Base-by-base conservation (phyloP, 2,113 vertebrate species). In the Morone chrysops region DNA sequence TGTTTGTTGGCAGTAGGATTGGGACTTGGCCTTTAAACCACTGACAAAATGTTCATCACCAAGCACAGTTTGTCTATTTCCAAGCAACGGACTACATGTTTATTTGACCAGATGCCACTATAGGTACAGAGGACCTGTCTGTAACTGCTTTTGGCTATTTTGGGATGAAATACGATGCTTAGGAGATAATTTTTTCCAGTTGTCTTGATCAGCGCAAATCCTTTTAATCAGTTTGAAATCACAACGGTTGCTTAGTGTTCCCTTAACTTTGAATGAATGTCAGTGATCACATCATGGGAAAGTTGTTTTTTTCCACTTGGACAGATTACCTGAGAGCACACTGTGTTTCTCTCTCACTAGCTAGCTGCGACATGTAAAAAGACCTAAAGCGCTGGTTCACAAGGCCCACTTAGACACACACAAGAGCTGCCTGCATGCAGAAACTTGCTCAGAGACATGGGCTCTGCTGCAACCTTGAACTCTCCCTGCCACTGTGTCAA, bases 401-500 rank as follows among this genome's bases (percentile, higher is more conserved):
- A 83, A 78, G 65, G 82, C 84, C 82, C 80, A 70, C 51, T 68
- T 48, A 84, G 70, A 77, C 72, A 72, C 73, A 86, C 75, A 75
- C 43, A 68, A 63, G 66, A 87, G 68, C 77, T 54, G 70, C 51
- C 76, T 80, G 75, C 92, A 75, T 90, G 93, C 87, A 90, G 72
- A 74, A 87, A 94, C 94, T 87, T 86, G 93, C 87, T 53, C 59
- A 31, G 51, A 83, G 78, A 85, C 51, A 54, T 41, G 50, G 73
- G 69, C 80, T 82, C 57, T 83, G 53, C 88, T 75, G 72, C 92
- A 93, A 83, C 92, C 92, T 91, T 92, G 90, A 95, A 94, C 93
- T 92, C 81, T 87, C 6, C 43, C 41, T 90, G 86, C 75, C 78
- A 91, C 82, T 75, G 70, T 76, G 68, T 88, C 70, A 70, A 66